Base-by-base conservation (phyloP, 2,797 vertebrate species). In the Meriones psammophilus region DNA sequence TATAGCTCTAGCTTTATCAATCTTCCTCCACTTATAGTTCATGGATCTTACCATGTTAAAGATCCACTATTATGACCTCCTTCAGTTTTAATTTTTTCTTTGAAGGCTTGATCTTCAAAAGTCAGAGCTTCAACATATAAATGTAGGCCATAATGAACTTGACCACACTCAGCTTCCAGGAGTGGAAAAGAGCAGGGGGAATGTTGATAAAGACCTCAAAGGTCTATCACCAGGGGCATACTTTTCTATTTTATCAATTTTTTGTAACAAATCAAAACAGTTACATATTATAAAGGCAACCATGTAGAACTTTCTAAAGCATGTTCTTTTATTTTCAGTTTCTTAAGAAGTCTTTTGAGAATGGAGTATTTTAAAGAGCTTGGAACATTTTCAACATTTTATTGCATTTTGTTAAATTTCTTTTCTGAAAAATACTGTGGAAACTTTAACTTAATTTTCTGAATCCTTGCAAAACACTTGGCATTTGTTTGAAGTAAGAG, bases 401-500 rank as follows among this genome's bases (percentile, higher is more conserved):
- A 28, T 14, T 73, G 8, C 14, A 7, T 42, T 18, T 64, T 78
- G 30, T 76, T 4, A 94, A 81, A 78, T 58, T 84, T 92, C 81
- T 17, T 54, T 50, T 13, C 3, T 42, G 26, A 78, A 87, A 84
- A 90, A 84, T 4, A 68, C 24, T 69, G 5, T 62, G 28, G 4
- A 80, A 89, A 64, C 20, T 39, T 20, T 12, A 89, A 28, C 76
- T 89, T 56, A 88, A 42, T 85, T 89, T 50, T 26, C 60, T 77
- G 92, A 84, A 80, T 68, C 4, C 24, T 79, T 68, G 0, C 0
- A 76, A 88, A 36, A 94, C 0, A 36, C 39, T 62, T 88, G 12
- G 17, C 26, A 92, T 74, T 84, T 46, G 79, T 85, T 92, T 93
- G 20, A 94, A 96, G 22, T 66, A 28, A 39, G 77, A 96, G n/a